A percentile compares a stretch with the other conserved stretches of the same genome.
Evolutionary conservation across 2,113 vertebrate genomes (phyloP).

Genomic region (Zosterops lateralis): DNA sequence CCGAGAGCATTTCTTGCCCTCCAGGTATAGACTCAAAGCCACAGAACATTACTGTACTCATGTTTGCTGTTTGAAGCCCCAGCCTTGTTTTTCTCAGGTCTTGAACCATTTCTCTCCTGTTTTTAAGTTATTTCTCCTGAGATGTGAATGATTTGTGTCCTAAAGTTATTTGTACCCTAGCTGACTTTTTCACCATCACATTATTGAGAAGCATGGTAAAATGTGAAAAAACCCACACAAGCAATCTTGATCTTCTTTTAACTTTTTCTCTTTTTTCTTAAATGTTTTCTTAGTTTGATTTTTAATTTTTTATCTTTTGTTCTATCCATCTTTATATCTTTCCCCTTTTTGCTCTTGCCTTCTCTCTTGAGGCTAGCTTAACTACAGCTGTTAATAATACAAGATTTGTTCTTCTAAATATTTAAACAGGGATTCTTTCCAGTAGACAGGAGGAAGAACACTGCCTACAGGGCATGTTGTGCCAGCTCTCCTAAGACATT

Average conservation of each 20-base stretch:
- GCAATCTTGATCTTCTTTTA: not conserved
- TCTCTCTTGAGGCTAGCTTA: not conserved
- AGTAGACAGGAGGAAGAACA: conserved; percentile 51
- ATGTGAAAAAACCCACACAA: not conserved
- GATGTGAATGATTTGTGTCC: not conserved
- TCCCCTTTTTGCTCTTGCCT: not conserved
- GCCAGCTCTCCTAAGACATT: conserved; percentile 52
- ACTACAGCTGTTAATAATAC: conserved; percentile 34
- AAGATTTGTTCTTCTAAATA: conserved; percentile 60
- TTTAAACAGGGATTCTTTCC: conserved; percentile 59
- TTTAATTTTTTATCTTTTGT: not conserved
- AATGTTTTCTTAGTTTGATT: not conserved
- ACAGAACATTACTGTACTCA: not conserved
- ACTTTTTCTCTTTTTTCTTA: not conserved
- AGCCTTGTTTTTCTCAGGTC: not conserved
- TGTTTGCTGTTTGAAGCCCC: not conserved
- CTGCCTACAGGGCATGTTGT: conserved; percentile 27
- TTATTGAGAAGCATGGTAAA: not conserved
- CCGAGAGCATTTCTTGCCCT: not conserved
- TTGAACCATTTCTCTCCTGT: not conserved
- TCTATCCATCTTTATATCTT: not conserved
- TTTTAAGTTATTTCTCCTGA: not conserved
- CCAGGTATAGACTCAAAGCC: not conserved
- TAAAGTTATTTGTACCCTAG: not conserved
- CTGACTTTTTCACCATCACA: not conserved